phyloP scores from a whole-genome alignment of 2,888 invertebrate genomes.

The Lamproptera curius region DNA sequence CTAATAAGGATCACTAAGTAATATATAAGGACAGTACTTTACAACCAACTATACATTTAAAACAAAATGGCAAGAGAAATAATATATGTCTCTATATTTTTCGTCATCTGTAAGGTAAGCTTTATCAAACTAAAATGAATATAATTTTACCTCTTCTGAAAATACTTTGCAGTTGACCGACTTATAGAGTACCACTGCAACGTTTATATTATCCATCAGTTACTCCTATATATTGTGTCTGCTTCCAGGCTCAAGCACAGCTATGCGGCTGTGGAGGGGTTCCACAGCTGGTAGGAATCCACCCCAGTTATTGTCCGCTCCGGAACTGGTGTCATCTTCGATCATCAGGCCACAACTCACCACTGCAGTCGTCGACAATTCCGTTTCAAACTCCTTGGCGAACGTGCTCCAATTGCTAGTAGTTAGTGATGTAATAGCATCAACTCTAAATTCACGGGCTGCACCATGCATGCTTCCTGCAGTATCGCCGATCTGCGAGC shows the following conservation, averaged over 20 bases:
- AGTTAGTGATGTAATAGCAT: constrained; percentile 19
- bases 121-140: background rate
- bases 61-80: constrained; percentile 16
- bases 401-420: constrained; percentile 19
- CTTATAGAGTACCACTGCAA: background rate
- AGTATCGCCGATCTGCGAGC: constrained; percentile 22
- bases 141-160: background rate
- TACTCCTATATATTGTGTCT: background rate
- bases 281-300: too few species aligned
- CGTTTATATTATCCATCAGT: background rate
- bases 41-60: background rate
- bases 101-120: constrained; percentile 12
- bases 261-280: constrained; percentile 22
- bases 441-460: constrained; percentile 17
- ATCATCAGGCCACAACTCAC: constrained; percentile 5
- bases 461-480: constrained; percentile 18
- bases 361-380: constrained; percentile 8
- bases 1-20: background rate
- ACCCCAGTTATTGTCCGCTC: constrained; percentile 3
- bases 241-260: constrained; percentile 29
- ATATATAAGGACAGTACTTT: constrained; percentile 6
- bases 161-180: background rate
- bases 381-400: constrained; percentile 15
- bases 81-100: constrained; percentile 11
- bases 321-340: constrained; percentile 4